phyloP scores from a whole-genome alignment of 2,113 vertebrate species.

The Sinosuthora webbiana region DNA sequence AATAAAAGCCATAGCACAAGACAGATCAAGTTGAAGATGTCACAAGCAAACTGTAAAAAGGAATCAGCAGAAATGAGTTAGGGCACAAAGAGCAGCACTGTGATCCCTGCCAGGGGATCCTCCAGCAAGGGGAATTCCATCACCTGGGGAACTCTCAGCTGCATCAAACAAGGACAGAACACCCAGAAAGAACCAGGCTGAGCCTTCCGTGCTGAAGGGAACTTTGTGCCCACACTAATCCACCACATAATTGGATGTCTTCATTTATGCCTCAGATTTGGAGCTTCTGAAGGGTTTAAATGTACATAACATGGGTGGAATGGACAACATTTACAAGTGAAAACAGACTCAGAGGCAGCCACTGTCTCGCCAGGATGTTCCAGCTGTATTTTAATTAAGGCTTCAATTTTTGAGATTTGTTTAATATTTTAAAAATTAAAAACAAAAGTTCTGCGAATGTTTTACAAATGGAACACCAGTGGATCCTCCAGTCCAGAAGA shows the following conservation, averaged over 20 bases:
- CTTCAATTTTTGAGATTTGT: not conserved
- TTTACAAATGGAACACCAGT: constrained; percentile 61
- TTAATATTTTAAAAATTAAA: not conserved
- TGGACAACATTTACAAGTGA: not conserved
- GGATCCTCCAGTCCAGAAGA: constrained; percentile 30
- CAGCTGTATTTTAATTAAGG: not conserved
- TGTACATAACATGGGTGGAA: not conserved
- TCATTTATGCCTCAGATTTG: not conserved
- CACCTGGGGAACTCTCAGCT: not conserved
- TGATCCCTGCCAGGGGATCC: not conserved
- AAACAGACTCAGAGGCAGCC: not conserved
- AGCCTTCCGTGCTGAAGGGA: not conserved
- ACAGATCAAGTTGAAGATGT: not conserved
- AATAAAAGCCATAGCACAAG: not conserved
- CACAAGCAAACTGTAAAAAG: not conserved
- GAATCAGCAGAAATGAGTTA: not conserved
- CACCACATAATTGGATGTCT: not conserved
- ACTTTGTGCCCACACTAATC: not conserved
- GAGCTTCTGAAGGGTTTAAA: not conserved
- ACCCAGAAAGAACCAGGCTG: not conserved
- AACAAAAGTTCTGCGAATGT: not conserved
- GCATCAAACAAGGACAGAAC: not conserved
- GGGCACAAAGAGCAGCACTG: not conserved
- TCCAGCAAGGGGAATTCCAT: not conserved
- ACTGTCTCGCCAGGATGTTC: not conserved